Percentiles rank a stretch among this genome's conserved stretches.
These are phyloP conservation scores for Octodonta nipae DNA, from an alignment of 2,888 invertebrate species.

Conservation along the genomic window DNA sequence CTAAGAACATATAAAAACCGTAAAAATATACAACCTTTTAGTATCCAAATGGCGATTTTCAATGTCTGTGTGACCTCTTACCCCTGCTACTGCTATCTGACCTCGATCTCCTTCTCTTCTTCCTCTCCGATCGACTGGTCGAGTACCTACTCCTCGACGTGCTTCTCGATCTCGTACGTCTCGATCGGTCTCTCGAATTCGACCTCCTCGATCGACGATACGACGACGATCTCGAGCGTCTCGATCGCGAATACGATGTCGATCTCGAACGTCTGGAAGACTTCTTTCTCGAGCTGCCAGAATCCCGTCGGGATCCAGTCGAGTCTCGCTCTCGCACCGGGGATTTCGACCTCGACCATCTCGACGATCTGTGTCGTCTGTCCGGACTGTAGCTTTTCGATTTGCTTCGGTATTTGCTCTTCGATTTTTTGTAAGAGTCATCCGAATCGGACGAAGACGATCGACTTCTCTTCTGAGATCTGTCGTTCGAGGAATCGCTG, in stretches of 20 bases:
- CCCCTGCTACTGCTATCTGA: conserved; percentile 1
- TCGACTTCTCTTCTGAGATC: conserved; percentile 12
- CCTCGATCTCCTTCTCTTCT: background rate
- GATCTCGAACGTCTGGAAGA: conserved; percentile 12
- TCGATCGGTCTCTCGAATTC: conserved; percentile 8
- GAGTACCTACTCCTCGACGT: conserved; percentile 13
- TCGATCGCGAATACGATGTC: conserved; percentile 14
- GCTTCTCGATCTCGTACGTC: conserved; percentile 13
- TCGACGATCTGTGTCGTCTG: conserved; percentile 8
- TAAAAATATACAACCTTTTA: conserved; percentile 1
- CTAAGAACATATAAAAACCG: background rate
- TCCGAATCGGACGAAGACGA: conserved; percentile 16
- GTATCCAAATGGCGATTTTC: background rate
- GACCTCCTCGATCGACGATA: conserved; percentile 16
- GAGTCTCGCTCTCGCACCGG: conserved; percentile 9
- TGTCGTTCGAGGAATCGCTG: conserved; percentile 11
- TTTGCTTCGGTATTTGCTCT: conserved; percentile 11
- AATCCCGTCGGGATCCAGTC: conserved; percentile 9
- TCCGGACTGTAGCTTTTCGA: conserved; percentile 9
- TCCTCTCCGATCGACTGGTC: conserved; percentile 6
- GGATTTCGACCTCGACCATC: conserved; percentile 12
- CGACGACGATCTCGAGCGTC: conserved; percentile 14
- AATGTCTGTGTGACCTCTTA: background rate
- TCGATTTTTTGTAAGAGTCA: conserved; percentile 12
- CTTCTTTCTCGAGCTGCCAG: conserved; percentile 10